These are phyloP conservation scores for Falcunculus frontatus DNA, from an alignment of 2,113 vertebrate species.

Conservation along the genomic window DNA sequence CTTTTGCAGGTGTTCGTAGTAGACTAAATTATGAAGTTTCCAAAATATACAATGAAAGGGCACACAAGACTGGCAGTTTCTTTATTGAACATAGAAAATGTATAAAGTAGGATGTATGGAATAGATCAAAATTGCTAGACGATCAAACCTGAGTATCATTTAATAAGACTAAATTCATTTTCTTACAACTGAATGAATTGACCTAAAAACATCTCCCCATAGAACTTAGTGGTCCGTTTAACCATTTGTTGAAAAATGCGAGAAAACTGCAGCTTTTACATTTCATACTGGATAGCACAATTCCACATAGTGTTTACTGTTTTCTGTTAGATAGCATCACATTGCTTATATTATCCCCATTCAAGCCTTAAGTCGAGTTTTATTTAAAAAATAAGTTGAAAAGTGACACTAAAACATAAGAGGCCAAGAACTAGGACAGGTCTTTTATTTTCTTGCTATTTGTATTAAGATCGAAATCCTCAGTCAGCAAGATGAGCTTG, in stretches of 20 bases:
- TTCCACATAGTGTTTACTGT: constrained; percentile 64
- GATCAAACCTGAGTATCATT: constrained; percentile 75
- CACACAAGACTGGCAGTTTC: constrained; percentile 73
- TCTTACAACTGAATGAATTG: constrained; percentile 67
- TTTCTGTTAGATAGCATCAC: constrained; percentile 64
- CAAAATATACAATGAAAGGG: constrained; percentile 63
- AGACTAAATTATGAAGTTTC: constrained; percentile 58
- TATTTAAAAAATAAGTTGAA: constrained; percentile 38
- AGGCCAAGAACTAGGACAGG: constrained; percentile 55
- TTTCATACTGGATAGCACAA: constrained; percentile 55
- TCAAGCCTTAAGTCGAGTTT: constrained; percentile 59
- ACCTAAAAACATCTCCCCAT: constrained; percentile 72
- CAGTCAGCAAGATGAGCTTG: background rate
- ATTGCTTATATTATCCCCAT: constrained; percentile 64
- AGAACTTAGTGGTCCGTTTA: constrained; percentile 74
- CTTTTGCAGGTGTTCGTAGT: constrained; percentile 34
- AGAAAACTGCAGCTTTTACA: constrained; percentile 54
- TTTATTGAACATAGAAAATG: constrained; percentile 67
- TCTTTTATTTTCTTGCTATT: background rate
- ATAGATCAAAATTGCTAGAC: constrained; percentile 62
- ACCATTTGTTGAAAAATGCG: constrained; percentile 62
- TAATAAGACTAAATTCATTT: constrained; percentile 58
- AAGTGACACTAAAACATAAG: constrained; percentile 36
- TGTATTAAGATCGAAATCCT: background rate
- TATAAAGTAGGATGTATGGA: constrained; percentile 70